These are phyloP conservation scores for Aphaenogaster floridana DNA, from an alignment of 1,140 invertebrate species.

Conservation along the genomic window DNA sequence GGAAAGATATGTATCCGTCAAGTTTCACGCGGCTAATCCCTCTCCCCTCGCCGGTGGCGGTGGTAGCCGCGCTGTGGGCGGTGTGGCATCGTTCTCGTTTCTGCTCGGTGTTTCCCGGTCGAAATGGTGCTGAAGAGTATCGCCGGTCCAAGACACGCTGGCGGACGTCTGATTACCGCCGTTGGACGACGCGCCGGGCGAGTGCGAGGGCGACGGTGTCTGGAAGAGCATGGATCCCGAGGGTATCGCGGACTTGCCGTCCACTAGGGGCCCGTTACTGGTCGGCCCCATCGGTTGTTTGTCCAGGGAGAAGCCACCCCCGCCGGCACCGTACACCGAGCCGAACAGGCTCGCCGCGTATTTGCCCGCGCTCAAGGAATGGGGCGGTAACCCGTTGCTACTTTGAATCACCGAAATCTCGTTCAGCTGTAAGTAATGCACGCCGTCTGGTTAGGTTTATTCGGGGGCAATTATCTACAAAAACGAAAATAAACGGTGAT, in stretches of 20 bases:
- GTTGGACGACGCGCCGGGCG: constrained; percentile 82
- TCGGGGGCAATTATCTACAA: constrained; percentile 66
- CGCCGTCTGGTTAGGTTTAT: constrained; percentile 68
- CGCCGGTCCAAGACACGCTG: constrained; percentile 81
- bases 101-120: constrained; percentile 79
- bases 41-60: constrained; percentile 85
- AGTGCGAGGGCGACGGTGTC: constrained; percentile 83
- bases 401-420: constrained; percentile 90
- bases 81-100: constrained; percentile 80
- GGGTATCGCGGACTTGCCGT: constrained; percentile 81
- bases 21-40: constrained; percentile 85
- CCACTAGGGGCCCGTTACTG: constrained; percentile 81
- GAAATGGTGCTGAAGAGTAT: constrained; percentile 83
- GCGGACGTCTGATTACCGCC: constrained; percentile 83
- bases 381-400: constrained; percentile 84
- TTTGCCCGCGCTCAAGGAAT: constrained; percentile 82
- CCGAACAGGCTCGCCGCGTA: constrained; percentile 85
- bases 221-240: constrained; percentile 85
- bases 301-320: constrained; percentile 79
- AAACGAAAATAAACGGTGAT: constrained; percentile 50
- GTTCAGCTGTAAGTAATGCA: constrained; percentile 87
- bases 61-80: constrained; percentile 81
- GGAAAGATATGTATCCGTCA: constrained; percentile 59
- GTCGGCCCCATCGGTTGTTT: constrained; percentile 80
- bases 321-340: constrained; percentile 81